Percentiles rank a stretch among this genome's conserved stretches.
phyloP scores from a whole-genome alignment of 2,797 vertebrate species.

The Hylomyscus alleni region DNA sequence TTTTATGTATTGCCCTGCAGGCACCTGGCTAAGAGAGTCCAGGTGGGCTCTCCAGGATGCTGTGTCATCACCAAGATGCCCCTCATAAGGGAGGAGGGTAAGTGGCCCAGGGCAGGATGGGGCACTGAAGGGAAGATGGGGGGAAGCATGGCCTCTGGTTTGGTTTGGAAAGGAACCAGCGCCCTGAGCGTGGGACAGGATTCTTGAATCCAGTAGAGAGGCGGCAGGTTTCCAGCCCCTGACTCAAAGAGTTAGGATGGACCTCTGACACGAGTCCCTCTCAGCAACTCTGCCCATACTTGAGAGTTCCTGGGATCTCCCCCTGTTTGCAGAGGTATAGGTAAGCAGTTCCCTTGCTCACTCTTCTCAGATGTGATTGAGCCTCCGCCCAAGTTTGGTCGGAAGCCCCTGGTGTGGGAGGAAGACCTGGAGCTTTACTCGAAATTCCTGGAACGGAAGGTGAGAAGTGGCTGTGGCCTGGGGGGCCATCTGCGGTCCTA shows the following conservation, averaged over 20 bases:
- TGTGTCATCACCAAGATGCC: slow-evolving; percentile 91
- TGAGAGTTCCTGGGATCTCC: not conserved
- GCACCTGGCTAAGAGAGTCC: slow-evolving; percentile 91
- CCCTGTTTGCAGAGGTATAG: not conserved
- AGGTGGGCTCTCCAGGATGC: slow-evolving; percentile 92
- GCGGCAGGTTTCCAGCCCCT: not conserved
- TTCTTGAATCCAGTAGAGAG: not conserved
- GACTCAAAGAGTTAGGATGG: not conserved
- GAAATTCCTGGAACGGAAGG: slow-evolving; percentile 94
- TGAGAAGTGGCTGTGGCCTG: slow-evolving; percentile 78
- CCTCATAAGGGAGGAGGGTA: slow-evolving; percentile 89
- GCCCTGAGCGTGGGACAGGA: not conserved
- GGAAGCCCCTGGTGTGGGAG: slow-evolving; percentile 92
- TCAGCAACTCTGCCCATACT: not conserved
- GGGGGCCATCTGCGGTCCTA: not conserved
- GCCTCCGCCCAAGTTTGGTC: slow-evolving; percentile 85
- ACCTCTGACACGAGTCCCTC: not conserved
- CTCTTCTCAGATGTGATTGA: slow-evolving; percentile 75
- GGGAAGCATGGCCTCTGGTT: not conserved
- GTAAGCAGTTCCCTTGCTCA: not conserved
- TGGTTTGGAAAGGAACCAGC: not conserved
- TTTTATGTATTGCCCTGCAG: slow-evolving; percentile 84
- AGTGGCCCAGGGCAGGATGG: not conserved
- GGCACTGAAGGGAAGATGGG: not conserved
- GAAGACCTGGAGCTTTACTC: slow-evolving; percentile 94